Base-by-base conservation (phyloP, 2,113 vertebrate species). In the Phalacrocorax pelagicus region DNA sequence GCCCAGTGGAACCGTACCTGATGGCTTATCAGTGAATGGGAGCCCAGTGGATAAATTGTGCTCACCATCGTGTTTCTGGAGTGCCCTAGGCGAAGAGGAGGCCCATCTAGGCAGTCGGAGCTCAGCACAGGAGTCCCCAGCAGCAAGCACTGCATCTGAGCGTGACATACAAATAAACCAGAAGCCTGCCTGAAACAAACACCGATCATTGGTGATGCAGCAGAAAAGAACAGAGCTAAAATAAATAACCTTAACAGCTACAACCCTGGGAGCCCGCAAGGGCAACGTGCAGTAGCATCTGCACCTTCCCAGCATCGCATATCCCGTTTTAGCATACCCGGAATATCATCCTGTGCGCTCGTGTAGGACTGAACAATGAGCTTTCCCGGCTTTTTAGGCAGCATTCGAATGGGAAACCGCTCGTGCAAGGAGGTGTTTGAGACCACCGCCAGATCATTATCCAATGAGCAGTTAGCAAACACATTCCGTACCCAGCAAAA, bases 1-100 rank as follows among this genome's bases (percentile, higher is more conserved):
- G 24, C 63, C 30, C 9, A 3, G 30, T 16, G 0, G 2, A 49
- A 6, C 32, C 2, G 0, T 9, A 42, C 36, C 57, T 32, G 57
- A 9, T 7, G 26, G 22, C 15, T 2, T 21, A 18, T 22, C 11
- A 6, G 51, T 17, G 51, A 24, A 26, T 1, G 5, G 2, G 66
- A 34, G 32, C n/a, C 1, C 2, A 65, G 19, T 0, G 12, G 59
- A 15, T 67, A 32, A 27, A 47, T 8, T 10, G 20, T 7, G n/a
- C n/a, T 23, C 70, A 8, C 57, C 40, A 1, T 5, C 1, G 0
- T 36, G 63, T 47, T 77, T 52, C 70, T 65, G 70, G 62, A 30
- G 55, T 8, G 14, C 51, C 55, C 36, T 3, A 3, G 42, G 61
- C 5, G 3, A 69, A 27, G 75, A 57, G 44, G 29, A 81, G 70